These are phyloP conservation scores for Prosapia bicincta DNA, from an alignment of 2,888 invertebrate genomes.

Conservation along the genomic window DNA sequence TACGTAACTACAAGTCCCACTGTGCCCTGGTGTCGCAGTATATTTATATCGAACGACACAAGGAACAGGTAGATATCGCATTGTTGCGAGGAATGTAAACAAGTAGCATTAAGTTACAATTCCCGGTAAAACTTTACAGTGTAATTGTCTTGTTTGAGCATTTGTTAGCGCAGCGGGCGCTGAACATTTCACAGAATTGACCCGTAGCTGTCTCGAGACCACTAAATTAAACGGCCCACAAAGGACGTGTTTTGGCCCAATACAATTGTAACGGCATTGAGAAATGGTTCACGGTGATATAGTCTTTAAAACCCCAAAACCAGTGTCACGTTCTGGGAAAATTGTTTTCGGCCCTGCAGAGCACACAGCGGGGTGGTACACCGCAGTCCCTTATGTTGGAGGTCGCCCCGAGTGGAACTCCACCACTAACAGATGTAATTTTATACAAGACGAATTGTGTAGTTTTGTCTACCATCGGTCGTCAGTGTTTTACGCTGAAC, in stretches of 20 bases:
- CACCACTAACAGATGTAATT: no score
- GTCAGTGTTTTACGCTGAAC: no score
- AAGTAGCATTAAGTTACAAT: not conserved
- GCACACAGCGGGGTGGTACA: not conserved
- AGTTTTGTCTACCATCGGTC: no score
- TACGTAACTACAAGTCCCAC: no score
- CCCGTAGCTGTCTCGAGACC: not conserved
- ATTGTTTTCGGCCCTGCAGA: no score
- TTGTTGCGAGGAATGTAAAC: not conserved
- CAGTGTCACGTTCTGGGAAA: not conserved
- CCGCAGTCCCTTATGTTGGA: no score
- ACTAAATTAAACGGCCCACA: not conserved
- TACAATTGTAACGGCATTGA: not conserved
- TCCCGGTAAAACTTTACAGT: not conserved
- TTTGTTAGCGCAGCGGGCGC: not conserved
- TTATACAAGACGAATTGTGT: no score
- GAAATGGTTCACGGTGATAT: not conserved
- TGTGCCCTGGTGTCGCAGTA: no score
- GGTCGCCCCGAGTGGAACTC: no score
- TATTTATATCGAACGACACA: no score
- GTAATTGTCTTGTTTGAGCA: not conserved
- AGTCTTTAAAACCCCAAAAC: not conserved
- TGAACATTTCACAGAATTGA: not conserved
- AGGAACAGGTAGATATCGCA: no score
- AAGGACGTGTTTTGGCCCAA: not conserved